These are phyloP conservation scores for Grammatotria lemairii DNA, from an alignment of 2,113 vertebrate genomes.

Conservation along the genomic window DNA sequence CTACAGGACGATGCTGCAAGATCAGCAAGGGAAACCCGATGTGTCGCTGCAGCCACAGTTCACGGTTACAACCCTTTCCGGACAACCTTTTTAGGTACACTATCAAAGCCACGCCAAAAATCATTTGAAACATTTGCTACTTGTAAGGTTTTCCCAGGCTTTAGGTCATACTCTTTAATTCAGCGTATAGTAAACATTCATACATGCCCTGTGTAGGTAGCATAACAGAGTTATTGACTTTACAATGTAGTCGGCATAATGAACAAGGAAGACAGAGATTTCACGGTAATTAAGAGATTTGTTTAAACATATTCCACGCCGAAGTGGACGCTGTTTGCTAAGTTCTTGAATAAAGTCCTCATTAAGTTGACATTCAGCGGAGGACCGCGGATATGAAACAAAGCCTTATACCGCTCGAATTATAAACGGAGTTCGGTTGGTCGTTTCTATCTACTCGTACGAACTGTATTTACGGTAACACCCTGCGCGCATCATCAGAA, in stretches of 20 bases:
- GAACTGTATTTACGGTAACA: background rate
- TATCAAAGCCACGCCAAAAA: background rate
- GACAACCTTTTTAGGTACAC: background rate
- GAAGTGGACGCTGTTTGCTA: background rate
- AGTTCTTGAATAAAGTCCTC: fast-evolving
- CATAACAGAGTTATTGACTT: background rate
- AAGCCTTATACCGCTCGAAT: background rate
- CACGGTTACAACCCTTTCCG: conserved; percentile 10
- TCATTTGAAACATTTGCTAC: fast-evolving
- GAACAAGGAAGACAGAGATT: background rate
- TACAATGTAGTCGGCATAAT: background rate
- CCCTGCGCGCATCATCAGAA: background rate
- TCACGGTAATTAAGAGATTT: background rate
- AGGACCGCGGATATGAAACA: background rate
- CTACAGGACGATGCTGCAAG: conserved; percentile 42
- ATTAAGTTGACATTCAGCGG: fast-evolving
- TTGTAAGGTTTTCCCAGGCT: background rate
- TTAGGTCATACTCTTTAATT: background rate
- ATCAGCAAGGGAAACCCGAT: conserved; percentile 19
- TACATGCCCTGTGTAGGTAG: background rate
- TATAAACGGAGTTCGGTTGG: background rate
- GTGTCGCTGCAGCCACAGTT: conserved; percentile 17
- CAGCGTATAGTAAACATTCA: background rate
- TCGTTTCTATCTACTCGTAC: background rate
- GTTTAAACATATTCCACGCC: fast-evolving